Percentiles rank a stretch among this genome's conserved stretches.
These are phyloP conservation scores for Paedocypris sp. DNA, from an alignment of 2,113 vertebrate genomes.

Conservation along the genomic window DNA sequence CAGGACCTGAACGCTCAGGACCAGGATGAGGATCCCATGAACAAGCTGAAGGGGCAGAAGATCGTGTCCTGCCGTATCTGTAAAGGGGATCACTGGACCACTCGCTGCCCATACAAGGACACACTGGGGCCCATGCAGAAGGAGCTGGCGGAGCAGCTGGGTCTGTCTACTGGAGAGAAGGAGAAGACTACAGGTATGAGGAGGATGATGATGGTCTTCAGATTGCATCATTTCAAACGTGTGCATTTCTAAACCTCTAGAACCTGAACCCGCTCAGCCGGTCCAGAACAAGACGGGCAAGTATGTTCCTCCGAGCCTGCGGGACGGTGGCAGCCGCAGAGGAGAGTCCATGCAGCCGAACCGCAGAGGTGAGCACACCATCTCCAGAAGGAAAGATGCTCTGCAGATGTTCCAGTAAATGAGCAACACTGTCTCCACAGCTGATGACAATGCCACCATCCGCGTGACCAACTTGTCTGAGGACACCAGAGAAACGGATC, in stretches of 20 bases:
- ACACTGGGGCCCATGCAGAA: constrained; percentile 96
- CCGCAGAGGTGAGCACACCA: constrained; percentile 65
- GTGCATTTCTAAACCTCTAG: constrained; percentile 33
- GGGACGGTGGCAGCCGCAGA: constrained; percentile 75
- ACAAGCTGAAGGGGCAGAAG: constrained; percentile 94
- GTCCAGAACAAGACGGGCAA: constrained; percentile 85
- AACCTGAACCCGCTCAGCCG: constrained; percentile 77
- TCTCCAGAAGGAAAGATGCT: too few relatives aligned
- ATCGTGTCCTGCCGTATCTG: constrained; percentile 95
- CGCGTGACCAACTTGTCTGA: constrained; percentile 94
- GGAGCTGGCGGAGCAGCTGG: constrained; percentile 88
- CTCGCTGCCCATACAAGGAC: constrained; percentile 92
- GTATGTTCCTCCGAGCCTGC: constrained; percentile 82
- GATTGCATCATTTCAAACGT: not conserved
- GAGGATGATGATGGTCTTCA: too few relatives aligned
- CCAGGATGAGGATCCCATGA: constrained; percentile 92
- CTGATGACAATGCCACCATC: constrained; percentile 93
- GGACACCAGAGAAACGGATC: constrained; percentile 90
- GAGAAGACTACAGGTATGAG: constrained; percentile 69
- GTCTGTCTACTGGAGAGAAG: constrained; percentile 81
- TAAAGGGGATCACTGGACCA: constrained; percentile 97
- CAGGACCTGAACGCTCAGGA: constrained; percentile 86
- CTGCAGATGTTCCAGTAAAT: not conserved
- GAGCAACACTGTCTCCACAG: constrained; percentile 42
- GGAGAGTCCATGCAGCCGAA: constrained; percentile 96